phyloP scores from a whole-genome alignment of 2,113 vertebrate species.

The Leptodactylus fuscus region DNA sequence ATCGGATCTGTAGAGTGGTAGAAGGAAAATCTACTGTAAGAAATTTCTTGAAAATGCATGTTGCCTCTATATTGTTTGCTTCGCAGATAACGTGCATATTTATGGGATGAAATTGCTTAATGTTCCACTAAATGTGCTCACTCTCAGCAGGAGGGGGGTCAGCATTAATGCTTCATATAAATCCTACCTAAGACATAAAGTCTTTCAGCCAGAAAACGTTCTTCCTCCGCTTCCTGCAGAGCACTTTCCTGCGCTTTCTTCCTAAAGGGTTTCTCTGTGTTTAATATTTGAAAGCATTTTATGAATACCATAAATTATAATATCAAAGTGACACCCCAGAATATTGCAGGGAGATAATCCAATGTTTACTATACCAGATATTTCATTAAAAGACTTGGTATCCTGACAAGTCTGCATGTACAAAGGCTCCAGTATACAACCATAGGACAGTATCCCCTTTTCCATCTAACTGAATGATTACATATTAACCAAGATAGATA shows the following conservation, averaged over 20 bases:
- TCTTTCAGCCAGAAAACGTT: slow-evolving; percentile 55
- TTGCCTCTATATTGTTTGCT: slow-evolving; percentile 46
- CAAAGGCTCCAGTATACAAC: background rate
- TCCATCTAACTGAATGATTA: background rate
- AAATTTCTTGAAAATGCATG: slow-evolving; percentile 8
- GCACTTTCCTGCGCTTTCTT: slow-evolving; percentile 20
- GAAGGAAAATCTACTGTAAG: background rate
- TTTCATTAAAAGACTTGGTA: background rate
- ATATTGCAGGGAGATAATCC: background rate
- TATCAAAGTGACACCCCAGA: slow-evolving; percentile 1
- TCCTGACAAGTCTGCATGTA: background rate
- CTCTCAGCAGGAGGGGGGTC: slow-evolving; percentile 54
- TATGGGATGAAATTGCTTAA: slow-evolving; percentile 59
- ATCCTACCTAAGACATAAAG: slow-evolving; percentile 51
- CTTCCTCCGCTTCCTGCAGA: slow-evolving; percentile 27
- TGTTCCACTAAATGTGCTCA: slow-evolving; percentile 53
- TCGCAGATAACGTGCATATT: slow-evolving; percentile 48
- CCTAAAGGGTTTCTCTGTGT: background rate
- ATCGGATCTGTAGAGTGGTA: background rate
- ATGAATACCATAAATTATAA: slow-evolving; percentile 27
- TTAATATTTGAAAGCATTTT: slow-evolving; percentile 26
- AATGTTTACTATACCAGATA: background rate
- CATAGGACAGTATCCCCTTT: background rate
- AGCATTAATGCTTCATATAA: slow-evolving; percentile 50
- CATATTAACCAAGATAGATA: too few relatives aligned